These are phyloP conservation scores for Cosmorhoe ocellata DNA, from an alignment of 2,888 invertebrate species.

Conservation along the genomic window DNA sequence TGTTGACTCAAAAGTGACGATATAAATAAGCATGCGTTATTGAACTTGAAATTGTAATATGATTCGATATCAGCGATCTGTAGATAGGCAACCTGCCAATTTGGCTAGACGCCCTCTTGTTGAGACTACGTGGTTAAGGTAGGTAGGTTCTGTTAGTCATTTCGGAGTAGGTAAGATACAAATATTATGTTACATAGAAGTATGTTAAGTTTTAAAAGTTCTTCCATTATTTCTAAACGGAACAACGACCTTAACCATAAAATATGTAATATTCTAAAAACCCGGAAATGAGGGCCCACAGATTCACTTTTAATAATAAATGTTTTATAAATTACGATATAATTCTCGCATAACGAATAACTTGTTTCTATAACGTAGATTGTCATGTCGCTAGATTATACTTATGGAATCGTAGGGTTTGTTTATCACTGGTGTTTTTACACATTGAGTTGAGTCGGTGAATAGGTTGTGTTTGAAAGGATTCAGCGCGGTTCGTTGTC, in stretches of 20 bases:
- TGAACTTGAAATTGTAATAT: slow-evolving; percentile 47
- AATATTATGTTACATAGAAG: slow-evolving; percentile 57
- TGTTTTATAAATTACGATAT: too few relatives aligned
- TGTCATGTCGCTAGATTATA: slow-evolving; percentile 30
- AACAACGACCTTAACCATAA: slow-evolving; percentile 44
- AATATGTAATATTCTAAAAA: slow-evolving; percentile 34
- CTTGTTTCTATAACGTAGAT: slow-evolving; percentile 46
- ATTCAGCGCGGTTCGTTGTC: neutral
- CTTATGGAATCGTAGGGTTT: slow-evolving; percentile 18
- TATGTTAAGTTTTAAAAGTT: slow-evolving; percentile 65
- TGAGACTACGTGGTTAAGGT: slow-evolving; percentile 53
- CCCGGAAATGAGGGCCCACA: slow-evolving; percentile 57
- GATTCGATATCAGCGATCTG: slow-evolving; percentile 39
- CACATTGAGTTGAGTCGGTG: neutral
- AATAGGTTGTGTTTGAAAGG: neutral
- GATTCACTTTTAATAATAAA: slow-evolving; percentile 44
- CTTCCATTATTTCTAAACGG: slow-evolving; percentile 68
- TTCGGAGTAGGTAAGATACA: slow-evolving; percentile 49
- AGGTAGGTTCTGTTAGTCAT: slow-evolving; percentile 59
- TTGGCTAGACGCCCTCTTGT: slow-evolving; percentile 46
- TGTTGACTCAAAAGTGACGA: neutral
- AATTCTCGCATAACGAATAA: slow-evolving; percentile 44
- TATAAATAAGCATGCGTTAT: slow-evolving; percentile 28
- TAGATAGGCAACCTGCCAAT: slow-evolving; percentile 54
- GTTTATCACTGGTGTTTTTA: neutral